phyloP scores from a whole-genome alignment of 2,113 vertebrate species.

The Suricata suricatta region DNA sequence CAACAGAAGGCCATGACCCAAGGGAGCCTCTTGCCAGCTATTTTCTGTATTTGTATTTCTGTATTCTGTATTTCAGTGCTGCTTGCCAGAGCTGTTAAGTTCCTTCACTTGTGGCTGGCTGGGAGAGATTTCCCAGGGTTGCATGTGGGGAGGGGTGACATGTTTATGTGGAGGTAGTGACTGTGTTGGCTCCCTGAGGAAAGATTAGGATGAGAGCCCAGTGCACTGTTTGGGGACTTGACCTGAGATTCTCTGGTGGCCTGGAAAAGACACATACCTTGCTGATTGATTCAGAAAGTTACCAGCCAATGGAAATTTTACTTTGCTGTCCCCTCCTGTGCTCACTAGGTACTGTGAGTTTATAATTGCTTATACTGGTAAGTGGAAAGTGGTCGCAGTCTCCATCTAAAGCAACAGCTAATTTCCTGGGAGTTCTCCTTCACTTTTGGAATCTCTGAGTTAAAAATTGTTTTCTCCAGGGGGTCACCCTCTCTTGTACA shows the following conservation, averaged over 20 bases:
- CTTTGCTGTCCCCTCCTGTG: background rate
- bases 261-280: background rate
- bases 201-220: background rate
- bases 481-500: background rate
- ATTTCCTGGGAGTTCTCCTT: background rate
- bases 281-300: background rate
- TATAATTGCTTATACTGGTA: background rate
- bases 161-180: conserved; percentile 16
- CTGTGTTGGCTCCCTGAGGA: conserved; percentile 3
- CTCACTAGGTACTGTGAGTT: background rate
- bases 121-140: background rate
- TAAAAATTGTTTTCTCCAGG: background rate
- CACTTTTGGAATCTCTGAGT: background rate
- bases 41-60: background rate
- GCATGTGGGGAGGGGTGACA: background rate
- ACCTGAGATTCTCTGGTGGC: background rate
- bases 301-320: background rate
- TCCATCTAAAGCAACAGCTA: background rate
- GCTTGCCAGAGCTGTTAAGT: background rate
- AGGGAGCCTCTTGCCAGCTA: background rate
- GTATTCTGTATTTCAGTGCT: background rate
- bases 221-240: conserved; percentile 7
- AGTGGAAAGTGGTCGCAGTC: background rate
- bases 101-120: background rate
- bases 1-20: background rate